phyloP scores from a whole-genome alignment of 1,140 invertebrate species.

The Drosophila funebris region DNA sequence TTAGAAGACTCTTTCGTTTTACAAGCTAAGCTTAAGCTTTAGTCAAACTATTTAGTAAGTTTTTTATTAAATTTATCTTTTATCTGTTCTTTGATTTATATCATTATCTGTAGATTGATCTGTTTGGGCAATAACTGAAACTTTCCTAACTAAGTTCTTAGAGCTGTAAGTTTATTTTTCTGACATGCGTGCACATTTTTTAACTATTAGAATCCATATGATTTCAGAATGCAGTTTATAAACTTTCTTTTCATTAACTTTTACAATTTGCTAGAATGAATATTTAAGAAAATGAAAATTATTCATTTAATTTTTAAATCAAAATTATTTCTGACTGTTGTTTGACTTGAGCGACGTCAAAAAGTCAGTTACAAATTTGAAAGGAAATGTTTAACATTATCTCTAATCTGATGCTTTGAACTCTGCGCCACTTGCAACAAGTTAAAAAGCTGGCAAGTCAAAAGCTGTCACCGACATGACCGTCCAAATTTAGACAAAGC shows the following conservation, averaged over 20 bases:
- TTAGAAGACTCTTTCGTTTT: no score
- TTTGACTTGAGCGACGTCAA: constrained; percentile 11
- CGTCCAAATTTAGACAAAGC: constrained; percentile 80
- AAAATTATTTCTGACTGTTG: constrained; percentile 33
- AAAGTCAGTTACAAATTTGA: constrained; percentile 58
- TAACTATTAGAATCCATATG: background rate
- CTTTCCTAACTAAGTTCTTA: no score
- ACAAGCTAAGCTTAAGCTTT: no score
- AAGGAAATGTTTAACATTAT: constrained; percentile 78
- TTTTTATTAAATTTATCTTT: no score
- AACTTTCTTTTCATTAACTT: constrained; percentile 20
- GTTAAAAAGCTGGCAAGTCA: constrained; percentile 69
- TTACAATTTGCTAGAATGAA: constrained; percentile 14
- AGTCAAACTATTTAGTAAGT: no score
- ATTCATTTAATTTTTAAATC: constrained; percentile 23
- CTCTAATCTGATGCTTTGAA: constrained; percentile 77
- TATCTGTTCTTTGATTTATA: no score
- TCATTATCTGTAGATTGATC: no score
- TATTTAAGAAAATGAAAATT: constrained; percentile 24
- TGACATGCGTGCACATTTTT: no score
- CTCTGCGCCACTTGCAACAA: constrained; percentile 70
- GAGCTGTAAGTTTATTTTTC: no score
- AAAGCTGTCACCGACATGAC: constrained; percentile 77
- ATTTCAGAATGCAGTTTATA: background rate
- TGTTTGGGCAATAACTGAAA: no score